Base-by-base conservation (phyloP, 2,888 invertebrate species). In the Ferdinandea cuprea region DNA sequence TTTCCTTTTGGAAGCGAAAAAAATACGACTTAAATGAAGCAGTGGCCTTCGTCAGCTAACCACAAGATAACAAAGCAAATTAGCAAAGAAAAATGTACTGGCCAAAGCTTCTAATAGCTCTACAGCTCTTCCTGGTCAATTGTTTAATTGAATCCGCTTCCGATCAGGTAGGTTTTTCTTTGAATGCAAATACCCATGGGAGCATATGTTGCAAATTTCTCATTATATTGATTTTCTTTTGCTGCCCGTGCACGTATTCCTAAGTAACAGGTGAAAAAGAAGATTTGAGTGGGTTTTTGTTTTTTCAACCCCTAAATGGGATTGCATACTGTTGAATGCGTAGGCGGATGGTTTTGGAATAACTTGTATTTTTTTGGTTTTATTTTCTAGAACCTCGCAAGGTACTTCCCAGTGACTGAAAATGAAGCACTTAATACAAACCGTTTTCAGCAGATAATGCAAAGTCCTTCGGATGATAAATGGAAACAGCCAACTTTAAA, bases 401-500 rank as follows among this genome's bases (percentile, higher is more conserved):
- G 87, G 61, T 89, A 89, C 86, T 86, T 88, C n/a, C 88, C 88
- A 0, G 65, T 81, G 71, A 79, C 78, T 8, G 87, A 87, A 59
- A 87, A 87, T 37, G 85, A 73, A 37, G 35, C 85, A 40, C 80
- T 85, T 5, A 87, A 81, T 54, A 86, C 85, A 59, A 88, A 86
- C 68, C 89, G 89, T 15, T 73, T 90, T 54, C 88, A 88, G 48
- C 91, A 91, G 85, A 89, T 91, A 58, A 87, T 90, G 80, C 90
- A 89, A 73, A 89, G 89, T 19, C 83, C 86, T 9, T 84, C 87
- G 1, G 88, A 88, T 40, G 81, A 86, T 1, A 87, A 80, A 61
- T 90, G 89, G 90, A 88, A 88, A 0, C 89, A 89, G 58, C 87
- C 86, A 1, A 89, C 87, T 40, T 54, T 86, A 4, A 87, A 89